Percentiles rank a stretch among this genome's conserved stretches.
phyloP scores from a whole-genome alignment of 2,797 vertebrate genomes.

The Vireo griseus region DNA sequence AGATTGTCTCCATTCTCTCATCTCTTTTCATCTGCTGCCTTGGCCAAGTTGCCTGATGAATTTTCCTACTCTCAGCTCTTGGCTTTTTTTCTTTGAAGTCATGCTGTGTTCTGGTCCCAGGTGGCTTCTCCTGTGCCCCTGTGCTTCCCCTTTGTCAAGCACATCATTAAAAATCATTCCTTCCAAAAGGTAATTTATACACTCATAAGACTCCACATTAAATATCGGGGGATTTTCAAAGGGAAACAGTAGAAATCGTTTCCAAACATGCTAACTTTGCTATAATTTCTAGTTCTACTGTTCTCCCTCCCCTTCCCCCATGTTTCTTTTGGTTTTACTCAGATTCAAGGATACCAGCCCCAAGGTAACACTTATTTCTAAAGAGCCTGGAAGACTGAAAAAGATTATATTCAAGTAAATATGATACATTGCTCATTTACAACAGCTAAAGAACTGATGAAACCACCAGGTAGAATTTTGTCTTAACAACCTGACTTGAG shows the following conservation, averaged over 20 bases:
- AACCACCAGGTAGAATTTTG: not conserved
- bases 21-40: not conserved
- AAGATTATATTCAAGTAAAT: conserved; percentile 19
- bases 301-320: not conserved
- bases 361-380: not conserved
- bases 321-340: conserved; percentile 5
- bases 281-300: not conserved
- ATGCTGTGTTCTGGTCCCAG: not conserved
- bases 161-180: conserved; percentile 42
- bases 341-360: not conserved
- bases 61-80: conserved; percentile 47
- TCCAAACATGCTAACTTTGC: conserved; percentile 44
- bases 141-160: conserved; percentile 30
- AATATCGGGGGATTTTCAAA: conserved; percentile 40
- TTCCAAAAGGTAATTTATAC: conserved; percentile 42
- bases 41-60: conserved; percentile 37
- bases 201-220: conserved; percentile 7
- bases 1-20: conserved; percentile 34
- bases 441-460: conserved; percentile 15
- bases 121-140: conserved; percentile 24
- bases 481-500: not conserved
- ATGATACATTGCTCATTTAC: conserved; percentile 1
- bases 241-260: conserved; percentile 28
- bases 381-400: not conserved
- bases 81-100: conserved; percentile 31